Evolutionary conservation across 2,888 invertebrate genomes (phyloP).

Genomic region (Rugalucina vietnamica): DNA sequence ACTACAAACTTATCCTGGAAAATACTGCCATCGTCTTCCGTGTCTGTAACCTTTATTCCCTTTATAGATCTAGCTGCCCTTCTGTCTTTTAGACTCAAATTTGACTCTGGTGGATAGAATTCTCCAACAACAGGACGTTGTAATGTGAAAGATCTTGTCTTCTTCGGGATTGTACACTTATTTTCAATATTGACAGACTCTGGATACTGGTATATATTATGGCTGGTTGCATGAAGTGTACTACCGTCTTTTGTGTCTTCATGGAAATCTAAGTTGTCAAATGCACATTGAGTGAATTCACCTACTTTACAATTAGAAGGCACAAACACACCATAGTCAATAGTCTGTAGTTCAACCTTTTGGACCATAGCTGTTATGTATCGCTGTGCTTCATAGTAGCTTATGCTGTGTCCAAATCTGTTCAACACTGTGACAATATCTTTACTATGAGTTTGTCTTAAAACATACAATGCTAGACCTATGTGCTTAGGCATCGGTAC

Average conservation of each 20-base stretch:
- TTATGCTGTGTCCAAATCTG: neutral
- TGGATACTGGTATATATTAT: neutral
- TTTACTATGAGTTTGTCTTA: neutral
- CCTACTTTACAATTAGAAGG: neutral
- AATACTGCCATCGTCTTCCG: neutral
- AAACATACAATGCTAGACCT: neutral
- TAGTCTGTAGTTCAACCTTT: neutral
- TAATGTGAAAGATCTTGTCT: neutral
- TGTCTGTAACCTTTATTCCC: neutral
- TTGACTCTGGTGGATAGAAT: neutral
- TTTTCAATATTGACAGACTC: neutral
- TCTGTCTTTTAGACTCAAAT: neutral
- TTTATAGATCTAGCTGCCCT: neutral
- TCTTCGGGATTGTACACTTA: neutral
- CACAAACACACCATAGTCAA: neutral
- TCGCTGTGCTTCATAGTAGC: neutral
- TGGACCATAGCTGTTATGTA: neutral
- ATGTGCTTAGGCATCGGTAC: neutral
- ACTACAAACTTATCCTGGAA: neutral
- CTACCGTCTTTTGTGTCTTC: neutral
- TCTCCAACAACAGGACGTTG: too few relatives aligned
- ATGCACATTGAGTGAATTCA: neutral
- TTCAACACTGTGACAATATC: neutral
- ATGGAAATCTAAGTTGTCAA: constrained; percentile 4
- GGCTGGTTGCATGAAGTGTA: neutral